Conservation (phyloP, 2,113 vertebrate species). For the Chaetura pelagica region DNA sequence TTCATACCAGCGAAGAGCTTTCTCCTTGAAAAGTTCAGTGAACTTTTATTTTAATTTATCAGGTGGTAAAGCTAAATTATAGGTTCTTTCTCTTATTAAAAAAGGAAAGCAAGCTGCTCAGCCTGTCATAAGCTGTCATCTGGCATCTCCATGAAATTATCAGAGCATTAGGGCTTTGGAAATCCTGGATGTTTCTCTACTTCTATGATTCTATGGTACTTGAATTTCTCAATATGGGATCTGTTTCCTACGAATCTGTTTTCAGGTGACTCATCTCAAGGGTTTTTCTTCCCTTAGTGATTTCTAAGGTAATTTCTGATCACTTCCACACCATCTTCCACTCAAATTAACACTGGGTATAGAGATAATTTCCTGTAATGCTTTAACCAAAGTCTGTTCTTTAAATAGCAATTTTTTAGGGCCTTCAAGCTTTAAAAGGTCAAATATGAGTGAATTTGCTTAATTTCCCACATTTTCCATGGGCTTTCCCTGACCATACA, state of each 20-base stretch:
- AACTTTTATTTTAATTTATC: background rate
- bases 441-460: background rate
- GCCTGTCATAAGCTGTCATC: background rate
- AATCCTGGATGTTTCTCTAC: background rate
- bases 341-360: background rate
- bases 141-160: background rate
- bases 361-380: background rate
- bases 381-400: background rate
- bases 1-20: background rate
- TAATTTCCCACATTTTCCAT: background rate
- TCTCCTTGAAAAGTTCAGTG: background rate
- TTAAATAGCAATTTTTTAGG: background rate
- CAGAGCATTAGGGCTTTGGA: background rate
- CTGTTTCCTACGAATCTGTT: background rate
- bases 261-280: background rate
- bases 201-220: too few species aligned
- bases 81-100: background rate
- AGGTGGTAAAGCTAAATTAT: background rate
- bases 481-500: accelerated
- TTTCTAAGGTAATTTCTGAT: background rate
- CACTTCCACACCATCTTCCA: background rate
- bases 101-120: background rate
- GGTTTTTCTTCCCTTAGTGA: background rate
- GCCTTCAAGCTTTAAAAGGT: background rate
- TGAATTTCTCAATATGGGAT: background rate